A percentile compares a stretch with the other conserved stretches of the same genome.
phyloP scores from a whole-genome alignment of 1,140 invertebrate genomes.

The Phortica variegata region DNA sequence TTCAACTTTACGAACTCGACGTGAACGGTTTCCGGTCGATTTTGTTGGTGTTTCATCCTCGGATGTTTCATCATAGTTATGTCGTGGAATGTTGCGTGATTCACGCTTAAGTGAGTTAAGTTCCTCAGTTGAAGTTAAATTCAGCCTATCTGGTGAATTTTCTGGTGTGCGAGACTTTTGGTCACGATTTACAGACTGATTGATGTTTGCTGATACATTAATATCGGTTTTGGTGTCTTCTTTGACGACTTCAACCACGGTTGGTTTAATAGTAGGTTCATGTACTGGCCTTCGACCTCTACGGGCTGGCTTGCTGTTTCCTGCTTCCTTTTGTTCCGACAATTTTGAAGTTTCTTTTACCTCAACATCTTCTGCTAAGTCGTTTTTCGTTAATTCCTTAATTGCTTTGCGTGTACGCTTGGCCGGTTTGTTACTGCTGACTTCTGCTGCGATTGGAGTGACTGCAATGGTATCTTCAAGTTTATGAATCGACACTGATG shows the following conservation, averaged over 20 bases:
- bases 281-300: slow-evolving; percentile 14
- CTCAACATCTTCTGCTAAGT: background rate
- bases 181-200: no score
- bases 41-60: slow-evolving; percentile 34
- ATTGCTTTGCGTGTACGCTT: background rate
- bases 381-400: no score
- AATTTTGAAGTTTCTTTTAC: background rate
- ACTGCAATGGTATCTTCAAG: slow-evolving; percentile 2
- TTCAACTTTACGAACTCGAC: no score
- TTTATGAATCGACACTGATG: background rate
- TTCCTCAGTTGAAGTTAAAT: background rate
- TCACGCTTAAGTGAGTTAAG: slow-evolving; percentile 30
- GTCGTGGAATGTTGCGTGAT: slow-evolving; percentile 39
- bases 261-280: background rate
- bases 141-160: slow-evolving; percentile 7
- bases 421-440: background rate
- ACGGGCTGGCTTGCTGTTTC: no score
- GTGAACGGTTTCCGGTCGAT: slow-evolving; percentile 1
- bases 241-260: background rate
- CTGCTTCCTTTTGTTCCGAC: no score
- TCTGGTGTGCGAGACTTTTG: background rate
- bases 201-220: no score
- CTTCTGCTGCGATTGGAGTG: background rate
- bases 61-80: slow-evolving; percentile 39
- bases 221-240: background rate